Conservation (phyloP, 1,140 invertebrate genomes). For the Wiebesia pumilae region DNA sequence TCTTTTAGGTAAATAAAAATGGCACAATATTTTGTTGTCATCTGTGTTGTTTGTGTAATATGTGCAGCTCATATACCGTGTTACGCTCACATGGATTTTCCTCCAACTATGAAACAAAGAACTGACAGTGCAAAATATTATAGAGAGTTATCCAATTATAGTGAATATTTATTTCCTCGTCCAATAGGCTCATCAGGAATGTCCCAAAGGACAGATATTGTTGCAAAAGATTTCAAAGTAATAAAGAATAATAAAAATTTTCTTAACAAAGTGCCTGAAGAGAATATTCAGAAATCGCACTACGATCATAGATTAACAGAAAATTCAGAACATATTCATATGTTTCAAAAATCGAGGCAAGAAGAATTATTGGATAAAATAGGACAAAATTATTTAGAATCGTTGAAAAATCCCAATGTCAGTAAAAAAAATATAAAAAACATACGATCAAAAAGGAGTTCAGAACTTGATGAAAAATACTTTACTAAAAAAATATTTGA, state of each 20-base stretch:
- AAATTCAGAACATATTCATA: not conserved
- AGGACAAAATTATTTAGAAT: constrained; percentile 57
- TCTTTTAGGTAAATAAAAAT: constrained; percentile 63
- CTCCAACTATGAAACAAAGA: not conserved
- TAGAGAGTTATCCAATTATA: constrained; percentile 35
- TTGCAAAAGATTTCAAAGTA: constrained; percentile 27
- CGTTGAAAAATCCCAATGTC: not conserved
- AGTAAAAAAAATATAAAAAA: constrained; percentile 37
- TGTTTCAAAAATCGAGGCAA: constrained; percentile 5
- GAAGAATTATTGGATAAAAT: constrained; percentile 62
- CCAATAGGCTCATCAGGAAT: constrained; percentile 1
- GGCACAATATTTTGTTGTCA: constrained; percentile 81
- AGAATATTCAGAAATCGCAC: constrained; percentile 15
- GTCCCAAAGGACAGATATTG: constrained; percentile 16
- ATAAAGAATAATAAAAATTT: constrained; percentile 26
- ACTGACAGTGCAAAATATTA: constrained; percentile 34
- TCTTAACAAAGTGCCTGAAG: constrained; percentile 42
- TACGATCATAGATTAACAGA: constrained; percentile 25
- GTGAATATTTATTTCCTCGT: constrained; percentile 35
- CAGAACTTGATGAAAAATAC: constrained; percentile 61
- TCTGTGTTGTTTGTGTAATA: constrained; percentile 86
- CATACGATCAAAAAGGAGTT: constrained; percentile 57
- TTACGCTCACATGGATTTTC: constrained; percentile 77
- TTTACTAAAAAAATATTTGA: constrained; percentile 73
- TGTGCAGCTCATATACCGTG: constrained; percentile 84